phyloP scores from a whole-genome alignment of 2,797 vertebrate species.

The Dallia pectoralis region DNA sequence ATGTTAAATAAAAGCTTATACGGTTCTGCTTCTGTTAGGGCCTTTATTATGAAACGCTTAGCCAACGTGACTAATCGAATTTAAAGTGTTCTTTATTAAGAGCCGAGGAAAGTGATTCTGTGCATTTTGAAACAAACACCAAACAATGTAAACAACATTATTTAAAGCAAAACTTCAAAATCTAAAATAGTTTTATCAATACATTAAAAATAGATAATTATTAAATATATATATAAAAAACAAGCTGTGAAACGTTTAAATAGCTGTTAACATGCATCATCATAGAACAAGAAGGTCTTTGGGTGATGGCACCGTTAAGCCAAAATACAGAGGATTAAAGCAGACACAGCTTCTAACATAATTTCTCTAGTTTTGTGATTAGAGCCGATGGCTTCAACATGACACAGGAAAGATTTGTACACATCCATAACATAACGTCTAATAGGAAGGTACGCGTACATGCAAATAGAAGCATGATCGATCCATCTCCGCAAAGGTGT shows the following conservation, averaged over 20 bases:
- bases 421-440: not conserved
- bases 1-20: not conserved
- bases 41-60: not conserved
- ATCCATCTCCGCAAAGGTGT: not conserved
- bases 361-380: not conserved
- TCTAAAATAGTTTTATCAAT: not conserved
- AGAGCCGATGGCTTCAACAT: not conserved
- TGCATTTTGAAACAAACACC: conserved; percentile 43
- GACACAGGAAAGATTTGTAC: not conserved
- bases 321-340: conserved; percentile 14
- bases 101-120: conserved; percentile 45
- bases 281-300: conserved; percentile 53
- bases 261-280: conserved; percentile 67
- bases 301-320: conserved; percentile 54
- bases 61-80: conserved; percentile 29
- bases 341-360: conserved; percentile 27
- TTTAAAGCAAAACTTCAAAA: conserved; percentile 32
- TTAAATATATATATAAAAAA: conserved; percentile 25
- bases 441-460: not conserved
- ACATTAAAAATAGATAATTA: not conserved
- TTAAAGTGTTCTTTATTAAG: conserved; percentile 50
- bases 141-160: conserved; percentile 38
- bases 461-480: not conserved
- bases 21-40: not conserved
- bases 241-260: conserved; percentile 39